Evolutionary conservation across 1,140 invertebrate genomes (phyloP), one percentile per base, ranked within the genome.

Genomic region (Sipha flava): DNA sequence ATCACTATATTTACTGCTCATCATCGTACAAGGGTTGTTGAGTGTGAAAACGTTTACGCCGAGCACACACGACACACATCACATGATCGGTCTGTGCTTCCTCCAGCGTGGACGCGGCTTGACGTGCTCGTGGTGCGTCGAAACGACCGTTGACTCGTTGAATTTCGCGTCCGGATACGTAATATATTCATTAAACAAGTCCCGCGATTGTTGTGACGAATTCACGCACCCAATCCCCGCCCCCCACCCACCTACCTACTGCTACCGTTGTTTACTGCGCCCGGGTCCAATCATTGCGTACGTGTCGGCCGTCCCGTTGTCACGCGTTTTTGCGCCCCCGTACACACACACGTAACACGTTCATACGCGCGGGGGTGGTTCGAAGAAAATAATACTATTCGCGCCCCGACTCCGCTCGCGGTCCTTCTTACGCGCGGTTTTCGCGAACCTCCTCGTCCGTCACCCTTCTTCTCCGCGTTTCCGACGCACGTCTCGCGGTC

Each of bases 351-450:
- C 34, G 40, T n/a, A n/a, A n/a, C n/a, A n/a, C n/a, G n/a, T n/a
- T n/a, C n/a, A n/a, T n/a, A n/a, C n/a, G n/a, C n/a, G n/a, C n/a
- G n/a, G n/a, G n/a, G n/a, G n/a, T n/a, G n/a, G n/a, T 66, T 66
- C 64, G 43, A 66, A 66, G 64, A 66, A 66, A 66, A 66, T 16
- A 43, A 66, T 66, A 43, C n/a, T n/a, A n/a, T n/a, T 66, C 7
- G 34, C 34, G 18, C 57, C 34, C 2, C 14, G 3, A 21, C n/a
- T 62, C n/a, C 57, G 9, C 1, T 34, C 7, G 5, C 57, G 1
- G 5, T 34, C 1, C 40, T 43, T 43, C 40, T 52, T 16, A 52
- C 49, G 21, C 49, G 18, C 23, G 16, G 23, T 9, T 66, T 66
- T 66, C 43, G 43, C 64, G 37, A n/a, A 43, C 21, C 64, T 43